Evolutionary conservation across 1,140 invertebrate species (phyloP), one percentile per base, ranked within the genome.

Genomic region (Brachionus rotundiformis): DNA sequence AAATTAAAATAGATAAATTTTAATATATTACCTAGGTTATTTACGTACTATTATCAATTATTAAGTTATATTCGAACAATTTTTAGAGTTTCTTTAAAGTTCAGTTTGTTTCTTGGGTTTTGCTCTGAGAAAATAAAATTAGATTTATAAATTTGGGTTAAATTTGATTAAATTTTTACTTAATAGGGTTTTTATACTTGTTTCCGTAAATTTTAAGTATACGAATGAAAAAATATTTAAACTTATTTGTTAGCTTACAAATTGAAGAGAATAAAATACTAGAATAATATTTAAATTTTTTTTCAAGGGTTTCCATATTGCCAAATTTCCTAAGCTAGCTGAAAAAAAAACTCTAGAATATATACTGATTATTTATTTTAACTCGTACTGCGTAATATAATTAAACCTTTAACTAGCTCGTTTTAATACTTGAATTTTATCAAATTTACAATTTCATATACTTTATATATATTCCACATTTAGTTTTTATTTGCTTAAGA

Each of bases 241-340:
- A 54, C 23, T 54, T 54, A 1, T 19, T 19, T 54, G 47, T 19
- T 54, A 19, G 47, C 47, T 54, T 25, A 19, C n/a, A 54, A 54
- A 54, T 54, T 54, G 47, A 54, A 19, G 19, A 54, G 8, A 54
- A 54, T 54, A 54, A 25, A 19, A 54, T 54, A 54, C 47, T 54
- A 54, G 47, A 54, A 54, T 19, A 54, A 54, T 54, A 54, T 54
- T 54, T 54, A 54, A 54, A 54, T 54, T 54, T 54, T n/a, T n/a
- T 3, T 54, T 54, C 47, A 54, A 54, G 47, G 47, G 47, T 19
- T 54, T 16, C 47, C 47, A 54, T 19, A 19, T 54, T 39, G 13
- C 36, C 7, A 39, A 39, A 39, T 54, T 54, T 54, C 16, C 19
- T 54, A 8, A 7, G 19, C 6, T 54, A 19, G 47, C 19, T 54